phyloP scores from a whole-genome alignment of 2,797 vertebrate species.

The Darevskia mixta region DNA sequence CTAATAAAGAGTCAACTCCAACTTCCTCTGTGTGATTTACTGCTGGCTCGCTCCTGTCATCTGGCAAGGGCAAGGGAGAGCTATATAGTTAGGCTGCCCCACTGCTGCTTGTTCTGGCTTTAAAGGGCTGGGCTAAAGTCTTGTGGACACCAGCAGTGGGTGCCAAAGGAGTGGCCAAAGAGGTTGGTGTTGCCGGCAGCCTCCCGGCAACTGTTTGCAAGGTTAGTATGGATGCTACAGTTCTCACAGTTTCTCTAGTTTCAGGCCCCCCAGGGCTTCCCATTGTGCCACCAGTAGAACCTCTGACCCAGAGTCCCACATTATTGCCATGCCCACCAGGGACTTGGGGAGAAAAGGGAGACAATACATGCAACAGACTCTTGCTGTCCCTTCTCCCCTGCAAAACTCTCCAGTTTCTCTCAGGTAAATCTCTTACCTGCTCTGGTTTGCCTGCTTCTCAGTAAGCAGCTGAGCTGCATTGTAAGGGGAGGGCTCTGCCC shows the following conservation, averaged over 20 bases:
- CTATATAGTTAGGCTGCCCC: background rate
- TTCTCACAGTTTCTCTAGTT: too few species aligned
- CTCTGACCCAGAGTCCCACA: background rate
- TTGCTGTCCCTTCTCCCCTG: background rate
- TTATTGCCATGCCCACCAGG: background rate
- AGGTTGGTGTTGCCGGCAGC: too few species aligned
- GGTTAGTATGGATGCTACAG: background rate
- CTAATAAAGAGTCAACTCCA: too few species aligned
- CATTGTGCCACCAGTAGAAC: too few species aligned
- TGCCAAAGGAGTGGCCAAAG: too few species aligned
- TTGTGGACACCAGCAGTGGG: too few species aligned
- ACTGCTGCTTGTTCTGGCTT: background rate
- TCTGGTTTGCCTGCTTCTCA: background rate
- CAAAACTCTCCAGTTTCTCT: background rate
- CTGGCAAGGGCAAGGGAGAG: background rate
- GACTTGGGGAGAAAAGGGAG: too few species aligned
- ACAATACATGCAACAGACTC: background rate
- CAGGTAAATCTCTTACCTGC: too few species aligned
- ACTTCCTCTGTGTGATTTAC: too few species aligned
- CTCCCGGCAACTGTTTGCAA: background rate
- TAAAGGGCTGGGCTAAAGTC: background rate
- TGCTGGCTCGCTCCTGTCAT: too few species aligned
- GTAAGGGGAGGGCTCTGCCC: background rate
- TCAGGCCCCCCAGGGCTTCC: background rate
- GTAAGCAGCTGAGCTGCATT: background rate